Percentiles rank a stretch among this genome's conserved stretches.
Conservation (phyloP, 2,888 invertebrate species). For the Ennomos fuscantarius region DNA sequence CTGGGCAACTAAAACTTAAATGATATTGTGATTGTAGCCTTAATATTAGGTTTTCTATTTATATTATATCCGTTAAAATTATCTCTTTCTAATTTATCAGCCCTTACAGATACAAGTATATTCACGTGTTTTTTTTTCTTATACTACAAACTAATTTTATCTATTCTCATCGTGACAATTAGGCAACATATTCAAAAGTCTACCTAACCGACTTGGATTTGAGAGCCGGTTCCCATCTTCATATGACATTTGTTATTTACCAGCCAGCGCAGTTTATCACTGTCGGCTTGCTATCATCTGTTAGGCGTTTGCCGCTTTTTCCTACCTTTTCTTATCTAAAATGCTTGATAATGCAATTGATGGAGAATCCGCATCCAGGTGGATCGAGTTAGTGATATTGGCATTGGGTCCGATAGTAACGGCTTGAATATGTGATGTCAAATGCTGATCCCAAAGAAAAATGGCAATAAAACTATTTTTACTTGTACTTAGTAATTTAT, state of each 20-base stretch:
- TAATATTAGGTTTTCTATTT: no score
- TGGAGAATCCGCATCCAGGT: constrained; percentile 15
- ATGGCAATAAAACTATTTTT: no score
- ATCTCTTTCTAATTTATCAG: no score
- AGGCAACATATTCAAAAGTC: neutral
- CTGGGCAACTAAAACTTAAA: no score
- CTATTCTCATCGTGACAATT: no score
- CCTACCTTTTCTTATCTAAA: constrained; percentile 28
- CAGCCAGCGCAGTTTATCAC: constrained; percentile 61
- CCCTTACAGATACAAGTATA: no score
- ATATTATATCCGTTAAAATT: no score
- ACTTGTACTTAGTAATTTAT: no score
- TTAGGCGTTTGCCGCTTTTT: constrained; percentile 24
- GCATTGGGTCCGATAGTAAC: constrained; percentile 3
- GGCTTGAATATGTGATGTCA: neutral
- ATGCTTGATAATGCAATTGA: constrained; percentile 24
- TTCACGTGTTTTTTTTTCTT: no score
- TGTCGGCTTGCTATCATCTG: constrained; percentile 48
- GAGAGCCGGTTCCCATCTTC: constrained; percentile 49
- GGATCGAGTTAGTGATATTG: constrained; percentile 3
- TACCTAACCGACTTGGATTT: constrained; percentile 4
- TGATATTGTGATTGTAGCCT: no score
- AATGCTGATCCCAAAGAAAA: no score
- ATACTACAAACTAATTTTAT: no score
- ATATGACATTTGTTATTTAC: constrained; percentile 70